Base-by-base conservation (phyloP, 2,797 vertebrate species). In the Phalloptychus januarius region DNA sequence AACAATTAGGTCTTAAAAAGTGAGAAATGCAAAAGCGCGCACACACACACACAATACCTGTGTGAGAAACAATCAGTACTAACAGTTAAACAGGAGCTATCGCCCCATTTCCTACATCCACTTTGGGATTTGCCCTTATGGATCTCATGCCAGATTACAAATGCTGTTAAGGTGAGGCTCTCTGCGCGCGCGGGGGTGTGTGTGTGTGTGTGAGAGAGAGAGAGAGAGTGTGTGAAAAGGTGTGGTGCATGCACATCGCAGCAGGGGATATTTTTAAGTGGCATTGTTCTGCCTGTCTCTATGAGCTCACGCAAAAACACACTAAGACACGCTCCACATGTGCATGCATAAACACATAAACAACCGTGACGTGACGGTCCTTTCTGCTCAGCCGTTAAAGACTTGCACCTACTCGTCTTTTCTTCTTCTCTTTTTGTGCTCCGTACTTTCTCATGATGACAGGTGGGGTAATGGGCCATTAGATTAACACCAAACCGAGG, bases 391-490 rank as follows among this genome's bases (percentile, higher is more conserved):
- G 71, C 82, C 79, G 28, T 83, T 76, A 86, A 75, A 87, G 81
- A 83, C 76, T 40, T 74, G 81, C 61, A 67, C 81, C 84, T 88
- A 85, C 87, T 89, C 76, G 76, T 74, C 70, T 56, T 76, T 76
- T 75, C 70, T 33, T 79, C 75, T 56, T 73, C n/a, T 46, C 52
- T 83, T 78, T 79, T 38, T 40, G 56, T 20, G 40, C 71, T 77
- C 77, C 73, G 50, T 83, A 85, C 89, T 90, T 87, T 77, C 84
- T 87, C 46, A 23, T 79, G 72, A 77, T 91, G 93, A 88, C 91
- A 93, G 91, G 90, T 89, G 85, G 84, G 87, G 92, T 89, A 92
- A 93, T 93, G 91, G 84, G 85, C 88, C 91, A 87, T 89, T 91
- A 87, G 88, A 91, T 94, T 91, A 90, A 87, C 88, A 86, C 79